A percentile compares a stretch with the other conserved stretches of the same genome.
These are phyloP conservation scores for Pachyseris speciosa DNA, from an alignment of 64 coral and sea anemone genomes.

Conservation along the genomic window DNA sequence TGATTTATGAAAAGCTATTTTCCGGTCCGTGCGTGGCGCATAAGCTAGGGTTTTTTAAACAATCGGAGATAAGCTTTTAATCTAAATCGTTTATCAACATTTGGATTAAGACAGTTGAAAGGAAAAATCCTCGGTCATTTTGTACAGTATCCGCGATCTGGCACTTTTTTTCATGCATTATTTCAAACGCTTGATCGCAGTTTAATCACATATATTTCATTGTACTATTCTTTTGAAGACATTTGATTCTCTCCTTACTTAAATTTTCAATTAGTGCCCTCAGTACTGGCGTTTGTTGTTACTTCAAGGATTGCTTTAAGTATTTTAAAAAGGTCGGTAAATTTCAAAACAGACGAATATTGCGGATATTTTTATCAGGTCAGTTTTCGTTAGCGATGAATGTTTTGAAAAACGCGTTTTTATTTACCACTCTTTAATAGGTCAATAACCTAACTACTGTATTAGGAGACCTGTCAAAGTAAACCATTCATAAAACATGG, in stretches of 20 bases:
- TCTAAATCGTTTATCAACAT: background rate
- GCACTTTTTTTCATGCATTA: too few relatives aligned
- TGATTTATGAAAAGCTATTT: background rate
- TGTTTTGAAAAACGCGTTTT: constrained; percentile 2
- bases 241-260: too few relatives aligned
- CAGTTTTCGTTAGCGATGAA: background rate
- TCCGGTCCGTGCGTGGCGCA: background rate
- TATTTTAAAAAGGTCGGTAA: background rate
- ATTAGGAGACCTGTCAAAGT: background rate
- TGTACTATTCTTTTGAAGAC: too few relatives aligned
- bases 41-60: background rate
- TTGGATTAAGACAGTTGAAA: background rate
- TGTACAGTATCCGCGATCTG: too few relatives aligned
- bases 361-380: background rate
- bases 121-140: too few relatives aligned
- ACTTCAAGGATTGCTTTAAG: too few relatives aligned
- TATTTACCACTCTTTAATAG: background rate
- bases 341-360: background rate
- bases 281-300: too few relatives aligned
- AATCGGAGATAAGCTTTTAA: background rate
- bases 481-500: background rate
- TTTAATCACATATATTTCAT: too few relatives aligned
- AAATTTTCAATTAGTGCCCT: too few relatives aligned
- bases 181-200: too few relatives aligned
- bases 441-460: background rate